Evolutionary conservation across 2,888 invertebrate species (phyloP).

Genomic region (Acrobasis repandana): DNA sequence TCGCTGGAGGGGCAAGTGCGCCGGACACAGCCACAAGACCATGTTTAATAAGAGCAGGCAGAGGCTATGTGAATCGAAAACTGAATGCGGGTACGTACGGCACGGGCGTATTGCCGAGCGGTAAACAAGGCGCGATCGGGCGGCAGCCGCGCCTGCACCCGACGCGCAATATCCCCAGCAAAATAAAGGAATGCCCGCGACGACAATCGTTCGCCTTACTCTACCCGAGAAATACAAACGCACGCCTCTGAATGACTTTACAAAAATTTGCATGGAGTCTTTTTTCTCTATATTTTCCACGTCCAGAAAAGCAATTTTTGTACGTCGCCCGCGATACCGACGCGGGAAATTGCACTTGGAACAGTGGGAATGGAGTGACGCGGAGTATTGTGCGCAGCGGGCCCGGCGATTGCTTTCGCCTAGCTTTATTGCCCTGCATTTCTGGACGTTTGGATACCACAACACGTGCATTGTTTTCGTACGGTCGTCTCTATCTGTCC

Average conservation of each 20-base stretch:
- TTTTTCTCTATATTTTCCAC: conserved; percentile 73
- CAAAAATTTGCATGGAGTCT: conserved; percentile 79
- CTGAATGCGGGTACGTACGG: conserved; percentile 50
- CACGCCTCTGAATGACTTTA: conserved; percentile 80
- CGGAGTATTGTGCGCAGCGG: conserved; percentile 62
- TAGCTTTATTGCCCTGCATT: conserved; percentile 62
- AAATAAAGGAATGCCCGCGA: conserved; percentile 77
- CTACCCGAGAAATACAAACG: conserved; percentile 80
- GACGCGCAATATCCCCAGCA: conserved; percentile 81
- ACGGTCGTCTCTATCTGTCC: background rate
- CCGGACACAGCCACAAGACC: conserved; percentile 22
- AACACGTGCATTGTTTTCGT: conserved; percentile 28
- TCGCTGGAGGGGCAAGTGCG: conserved; percentile 19
- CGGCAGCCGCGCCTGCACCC: conserved; percentile 72
- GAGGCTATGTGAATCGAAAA: conserved; percentile 47
- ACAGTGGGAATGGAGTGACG: conserved; percentile 69
- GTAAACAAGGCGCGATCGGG: conserved; percentile 67
- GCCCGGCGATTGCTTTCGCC: conserved; percentile 68
- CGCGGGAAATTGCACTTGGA: conserved; percentile 78
- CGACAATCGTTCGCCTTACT: conserved; percentile 79
- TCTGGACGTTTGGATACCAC: conserved; percentile 44
- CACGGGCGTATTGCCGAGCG: conserved; percentile 57
- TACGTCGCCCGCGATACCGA: conserved; percentile 74
- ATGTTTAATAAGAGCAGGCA: conserved; percentile 58
- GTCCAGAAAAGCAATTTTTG: conserved; percentile 81